Evolutionary conservation across 2,113 vertebrate species (phyloP).

Genomic region (Paradisaea rubra): DNA sequence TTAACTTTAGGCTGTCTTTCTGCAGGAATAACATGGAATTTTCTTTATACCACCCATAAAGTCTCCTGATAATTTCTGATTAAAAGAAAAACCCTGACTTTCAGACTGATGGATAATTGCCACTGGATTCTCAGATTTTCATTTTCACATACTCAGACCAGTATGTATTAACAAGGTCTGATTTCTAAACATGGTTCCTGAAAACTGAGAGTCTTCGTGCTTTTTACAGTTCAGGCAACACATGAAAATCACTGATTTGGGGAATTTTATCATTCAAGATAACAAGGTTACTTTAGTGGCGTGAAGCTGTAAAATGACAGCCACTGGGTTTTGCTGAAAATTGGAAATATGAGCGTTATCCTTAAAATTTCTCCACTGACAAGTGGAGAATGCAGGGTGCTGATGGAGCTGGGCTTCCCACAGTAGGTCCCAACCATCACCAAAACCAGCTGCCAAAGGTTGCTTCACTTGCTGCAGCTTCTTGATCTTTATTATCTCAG

Average conservation of each 20-base stretch:
- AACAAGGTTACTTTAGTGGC: not conserved
- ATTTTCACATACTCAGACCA: not conserved
- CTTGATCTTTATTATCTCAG: not conserved
- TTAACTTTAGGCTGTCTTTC: not conserved
- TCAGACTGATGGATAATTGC: not conserved
- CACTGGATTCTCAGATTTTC: not conserved
- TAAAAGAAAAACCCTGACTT: not conserved
- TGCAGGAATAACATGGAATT: not conserved
- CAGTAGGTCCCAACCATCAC: not conserved
- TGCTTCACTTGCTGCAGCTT: not conserved
- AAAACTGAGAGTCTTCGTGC: not conserved
- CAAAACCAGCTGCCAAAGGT: not conserved
- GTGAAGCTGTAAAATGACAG: not conserved
- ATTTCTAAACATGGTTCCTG: not conserved
- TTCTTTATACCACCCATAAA: not conserved
- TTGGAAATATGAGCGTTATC: not conserved
- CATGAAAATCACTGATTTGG: not conserved
- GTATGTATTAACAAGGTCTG: not conserved
- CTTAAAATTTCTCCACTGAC: not conserved
- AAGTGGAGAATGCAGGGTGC: not conserved
- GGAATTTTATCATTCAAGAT: not conserved
- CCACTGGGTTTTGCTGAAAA: not conserved
- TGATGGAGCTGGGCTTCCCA: not conserved
- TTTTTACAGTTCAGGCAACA: not conserved
- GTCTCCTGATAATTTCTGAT: not conserved